phyloP scores from a whole-genome alignment of 2,888 invertebrate species.

The Cylloceria caligata region DNA sequence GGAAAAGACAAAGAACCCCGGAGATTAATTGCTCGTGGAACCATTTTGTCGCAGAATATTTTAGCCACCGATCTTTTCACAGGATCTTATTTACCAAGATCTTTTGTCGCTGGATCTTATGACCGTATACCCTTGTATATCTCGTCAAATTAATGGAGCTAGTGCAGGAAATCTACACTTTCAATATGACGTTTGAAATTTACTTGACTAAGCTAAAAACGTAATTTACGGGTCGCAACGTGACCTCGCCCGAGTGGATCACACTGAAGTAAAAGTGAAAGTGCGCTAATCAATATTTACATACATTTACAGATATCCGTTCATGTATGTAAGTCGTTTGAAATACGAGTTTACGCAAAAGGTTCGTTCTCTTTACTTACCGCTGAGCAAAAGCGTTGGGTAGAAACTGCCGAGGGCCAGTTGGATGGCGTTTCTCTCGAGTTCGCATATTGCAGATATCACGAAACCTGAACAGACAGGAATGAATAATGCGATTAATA shows the following conservation, averaged over 20 bases:
- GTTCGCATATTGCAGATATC: constrained; percentile 95
- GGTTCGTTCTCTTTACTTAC: constrained; percentile 81
- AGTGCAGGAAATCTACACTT: too few relatives aligned
- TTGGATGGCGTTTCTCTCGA: constrained; percentile 97
- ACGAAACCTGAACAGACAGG: constrained; percentile 88
- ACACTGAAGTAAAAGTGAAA: constrained; percentile 56
- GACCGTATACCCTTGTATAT: too few relatives aligned
- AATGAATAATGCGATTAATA: constrained; percentile 7
- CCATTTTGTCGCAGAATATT: too few relatives aligned
- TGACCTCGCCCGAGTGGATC: constrained; percentile 32
- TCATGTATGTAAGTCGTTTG: neutral
- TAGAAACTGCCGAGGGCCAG: constrained; percentile 97
- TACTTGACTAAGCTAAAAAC: constrained; percentile 10
- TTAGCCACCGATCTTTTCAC: too few relatives aligned
- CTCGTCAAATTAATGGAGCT: too few relatives aligned
- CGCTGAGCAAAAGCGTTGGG: constrained; percentile 95
- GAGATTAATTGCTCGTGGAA: too few relatives aligned
- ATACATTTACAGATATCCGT: constrained; percentile 24
- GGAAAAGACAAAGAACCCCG: too few relatives aligned
- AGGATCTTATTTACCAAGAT: too few relatives aligned
- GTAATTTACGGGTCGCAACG: constrained; percentile 16
- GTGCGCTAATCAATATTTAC: constrained; percentile 54
- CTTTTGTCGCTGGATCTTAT: too few relatives aligned
- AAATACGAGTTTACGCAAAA: constrained; percentile 2
- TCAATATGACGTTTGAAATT: too few relatives aligned